Evolutionary conservation across 2,113 vertebrate species (phyloP).

Genomic region (Carassius carassius): DNA sequence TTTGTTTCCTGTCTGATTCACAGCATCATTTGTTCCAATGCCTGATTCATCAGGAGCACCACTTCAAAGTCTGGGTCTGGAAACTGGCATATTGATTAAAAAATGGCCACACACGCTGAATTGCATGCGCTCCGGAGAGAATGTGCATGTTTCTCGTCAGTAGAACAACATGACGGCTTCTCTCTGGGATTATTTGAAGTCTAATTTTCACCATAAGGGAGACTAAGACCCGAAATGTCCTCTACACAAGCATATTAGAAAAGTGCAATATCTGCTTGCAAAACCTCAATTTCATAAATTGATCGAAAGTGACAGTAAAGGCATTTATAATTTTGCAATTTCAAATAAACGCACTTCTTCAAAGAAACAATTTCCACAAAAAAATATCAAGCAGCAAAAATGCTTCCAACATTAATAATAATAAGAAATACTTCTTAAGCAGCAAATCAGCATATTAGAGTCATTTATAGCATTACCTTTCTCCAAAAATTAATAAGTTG

Average conservation of each 20-base stretch:
- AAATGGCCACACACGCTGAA: constrained; percentile 1
- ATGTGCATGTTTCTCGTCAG: constrained; percentile 35
- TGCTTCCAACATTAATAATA: not conserved
- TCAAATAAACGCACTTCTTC: not conserved
- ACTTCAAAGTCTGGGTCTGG: constrained; percentile 19
- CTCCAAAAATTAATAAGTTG: not conserved
- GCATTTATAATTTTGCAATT: not conserved
- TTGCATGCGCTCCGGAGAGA: not conserved
- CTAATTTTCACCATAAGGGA: not conserved
- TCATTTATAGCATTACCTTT: not conserved
- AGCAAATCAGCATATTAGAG: not conserved
- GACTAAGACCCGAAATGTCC: constrained; percentile 19
- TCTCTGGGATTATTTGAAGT: constrained; percentile 35
- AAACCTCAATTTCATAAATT: not conserved
- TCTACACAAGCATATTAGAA: not conserved
- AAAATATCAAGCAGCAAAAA: not conserved
- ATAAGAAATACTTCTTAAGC: not conserved
- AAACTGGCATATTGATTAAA: not conserved
- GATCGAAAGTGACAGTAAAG: not conserved
- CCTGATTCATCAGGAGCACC: constrained; percentile 9
- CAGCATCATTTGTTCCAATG: constrained; percentile 13
- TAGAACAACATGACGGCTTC: constrained; percentile 14
- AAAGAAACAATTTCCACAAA: not conserved
- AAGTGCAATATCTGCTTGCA: not conserved
- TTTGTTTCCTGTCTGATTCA: constrained; percentile 40